These are phyloP conservation scores for Heliconius aoede DNA, from an alignment of 2,888 invertebrate genomes.

Conservation along the genomic window DNA sequence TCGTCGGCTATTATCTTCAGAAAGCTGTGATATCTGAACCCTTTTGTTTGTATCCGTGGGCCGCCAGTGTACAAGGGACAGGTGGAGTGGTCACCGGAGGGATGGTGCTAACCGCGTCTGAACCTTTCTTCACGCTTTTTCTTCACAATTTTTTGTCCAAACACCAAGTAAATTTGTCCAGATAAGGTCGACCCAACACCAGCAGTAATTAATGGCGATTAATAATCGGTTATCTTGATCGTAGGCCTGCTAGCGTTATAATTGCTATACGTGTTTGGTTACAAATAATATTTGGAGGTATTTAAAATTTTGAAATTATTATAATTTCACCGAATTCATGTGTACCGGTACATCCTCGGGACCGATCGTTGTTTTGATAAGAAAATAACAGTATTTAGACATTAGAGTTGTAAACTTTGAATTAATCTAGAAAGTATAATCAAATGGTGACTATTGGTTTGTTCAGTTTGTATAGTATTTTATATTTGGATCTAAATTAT, in stretches of 20 bases:
- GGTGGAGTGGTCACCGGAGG: slow-evolving; percentile 69
- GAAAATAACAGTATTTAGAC: slow-evolving; percentile 6
- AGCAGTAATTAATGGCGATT: slow-evolving; percentile 83
- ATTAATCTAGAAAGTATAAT: neutral
- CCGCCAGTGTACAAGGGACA: slow-evolving; percentile 80
- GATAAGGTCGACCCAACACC: slow-evolving; percentile 83
- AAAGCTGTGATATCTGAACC: slow-evolving; percentile 82
- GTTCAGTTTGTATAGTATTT: slow-evolving; percentile 80
- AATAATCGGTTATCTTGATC: slow-evolving; percentile 83
- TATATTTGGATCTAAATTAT: slow-evolving; percentile 78
- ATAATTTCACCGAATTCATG: slow-evolving; percentile 35
- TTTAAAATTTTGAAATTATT: slow-evolving; percentile 43
- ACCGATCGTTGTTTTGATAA: slow-evolving; percentile 7
- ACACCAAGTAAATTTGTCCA: slow-evolving; percentile 76
- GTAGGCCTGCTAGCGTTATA: slow-evolving; percentile 69
- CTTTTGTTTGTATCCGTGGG: slow-evolving; percentile 76
- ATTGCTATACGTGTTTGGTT: slow-evolving; percentile 61
- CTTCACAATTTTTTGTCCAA: slow-evolving; percentile 68
- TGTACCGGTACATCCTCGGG: slow-evolving; percentile 29
- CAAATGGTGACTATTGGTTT: slow-evolving; percentile 44
- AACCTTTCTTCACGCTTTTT: slow-evolving; percentile 81
- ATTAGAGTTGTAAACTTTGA: neutral
- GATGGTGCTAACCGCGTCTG: slow-evolving; percentile 63
- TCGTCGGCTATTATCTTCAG: slow-evolving; percentile 71
- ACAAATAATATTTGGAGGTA: slow-evolving; percentile 45